Conservation (phyloP, 2,888 invertebrate genomes). For the Drosophila cracens region DNA sequence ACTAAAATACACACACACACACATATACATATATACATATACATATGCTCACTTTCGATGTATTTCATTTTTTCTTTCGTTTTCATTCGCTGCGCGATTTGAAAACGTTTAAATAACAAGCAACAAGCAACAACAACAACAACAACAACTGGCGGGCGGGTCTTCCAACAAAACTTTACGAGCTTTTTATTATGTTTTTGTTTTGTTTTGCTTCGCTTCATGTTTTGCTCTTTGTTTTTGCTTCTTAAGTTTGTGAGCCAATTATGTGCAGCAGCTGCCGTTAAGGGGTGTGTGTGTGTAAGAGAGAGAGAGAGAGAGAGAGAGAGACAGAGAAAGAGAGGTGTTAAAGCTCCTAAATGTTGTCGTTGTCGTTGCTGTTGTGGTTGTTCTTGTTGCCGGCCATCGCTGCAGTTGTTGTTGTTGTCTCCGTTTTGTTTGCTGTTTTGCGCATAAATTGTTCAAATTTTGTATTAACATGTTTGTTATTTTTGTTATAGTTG, state of each 20-base stretch:
- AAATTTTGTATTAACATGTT: slow-evolving; percentile 54
- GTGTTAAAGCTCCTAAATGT: slow-evolving; percentile 61
- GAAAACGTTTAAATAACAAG: slow-evolving; percentile 77
- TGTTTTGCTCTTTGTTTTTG: slow-evolving; percentile 47
- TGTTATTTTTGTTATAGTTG: slow-evolving; percentile 34
- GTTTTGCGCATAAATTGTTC: slow-evolving; percentile 63
- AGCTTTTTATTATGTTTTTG: slow-evolving; percentile 60
- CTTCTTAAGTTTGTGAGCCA: slow-evolving; percentile 53
- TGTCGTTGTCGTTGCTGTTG: slow-evolving; percentile 34
- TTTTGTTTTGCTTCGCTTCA: slow-evolving; percentile 35
- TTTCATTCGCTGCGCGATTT: slow-evolving; percentile 80
- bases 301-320: not conserved
- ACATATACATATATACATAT: slow-evolving; percentile 8
- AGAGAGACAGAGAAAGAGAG: slow-evolving; percentile 14
- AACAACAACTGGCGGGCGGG: slow-evolving; percentile 68
- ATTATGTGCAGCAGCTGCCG: slow-evolving; percentile 78
- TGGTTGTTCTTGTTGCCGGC: slow-evolving; percentile 17
- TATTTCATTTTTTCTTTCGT: slow-evolving; percentile 80
- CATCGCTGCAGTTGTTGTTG: slow-evolving; percentile 35
- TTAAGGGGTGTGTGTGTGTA: slow-evolving; percentile 18
- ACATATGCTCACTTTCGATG: slow-evolving; percentile 78
- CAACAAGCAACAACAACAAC: slow-evolving; percentile 49
- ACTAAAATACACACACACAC: not conserved
- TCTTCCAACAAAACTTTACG: slow-evolving; percentile 68
- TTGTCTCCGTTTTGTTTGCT: slow-evolving; percentile 48